Conservation (phyloP, 2,888 invertebrate species). For the Leistus spinibarbis region DNA sequence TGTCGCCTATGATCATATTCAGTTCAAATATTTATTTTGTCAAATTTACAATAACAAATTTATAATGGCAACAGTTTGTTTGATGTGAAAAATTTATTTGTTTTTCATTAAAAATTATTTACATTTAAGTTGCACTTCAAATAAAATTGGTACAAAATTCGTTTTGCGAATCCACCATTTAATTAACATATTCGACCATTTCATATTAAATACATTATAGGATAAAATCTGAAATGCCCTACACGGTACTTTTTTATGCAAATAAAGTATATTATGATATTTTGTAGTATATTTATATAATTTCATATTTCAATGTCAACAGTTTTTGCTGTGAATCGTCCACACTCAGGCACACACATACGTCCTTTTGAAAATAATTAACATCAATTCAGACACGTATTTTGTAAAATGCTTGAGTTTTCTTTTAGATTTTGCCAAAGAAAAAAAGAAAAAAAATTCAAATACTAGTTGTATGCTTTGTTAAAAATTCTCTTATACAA, state of each 20-base stretch:
- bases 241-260: too few relatives aligned
- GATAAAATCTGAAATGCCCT: too few relatives aligned
- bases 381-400: too few relatives aligned
- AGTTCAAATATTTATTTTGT: neutral
- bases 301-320: too few relatives aligned
- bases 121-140: neutral
- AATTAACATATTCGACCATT: neutral
- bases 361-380: too few relatives aligned
- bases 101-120: neutral
- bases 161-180: neutral
- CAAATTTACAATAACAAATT: neutral
- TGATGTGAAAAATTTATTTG: neutral
- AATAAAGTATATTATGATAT: too few relatives aligned
- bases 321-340: too few relatives aligned
- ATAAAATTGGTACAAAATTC: neutral
- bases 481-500: neutral
- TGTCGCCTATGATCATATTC: neutral
- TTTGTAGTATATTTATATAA: too few relatives aligned
- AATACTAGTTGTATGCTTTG: neutral
- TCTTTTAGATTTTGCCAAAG: too few relatives aligned
- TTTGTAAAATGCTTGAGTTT: too few relatives aligned
- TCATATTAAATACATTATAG: neutral
- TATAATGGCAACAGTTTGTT: neutral
- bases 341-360: too few relatives aligned
- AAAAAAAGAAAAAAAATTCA: neutral